Base-by-base conservation (phyloP, 2,797 vertebrate genomes). In the Gadopsis marmoratus region DNA sequence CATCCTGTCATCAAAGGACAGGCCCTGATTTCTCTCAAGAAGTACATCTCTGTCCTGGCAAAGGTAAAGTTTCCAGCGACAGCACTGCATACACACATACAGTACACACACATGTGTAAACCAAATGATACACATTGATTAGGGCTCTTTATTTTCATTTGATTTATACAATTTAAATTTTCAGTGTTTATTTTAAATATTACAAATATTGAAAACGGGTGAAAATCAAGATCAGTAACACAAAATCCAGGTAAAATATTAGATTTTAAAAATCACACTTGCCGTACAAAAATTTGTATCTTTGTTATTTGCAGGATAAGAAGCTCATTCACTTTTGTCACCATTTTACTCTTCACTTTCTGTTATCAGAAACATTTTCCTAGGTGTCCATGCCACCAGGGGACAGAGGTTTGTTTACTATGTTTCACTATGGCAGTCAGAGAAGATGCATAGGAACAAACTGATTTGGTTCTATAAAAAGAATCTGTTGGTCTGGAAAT, bases 51-150 rank as follows among this genome's bases (percentile, higher is more conserved):
- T 1, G 82, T 94, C 0, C 89, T 99, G 82, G 87, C 91, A 62
- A 97, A 98, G 97, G 98, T 99, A 82, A 95, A 93, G 21, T 19
- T 33, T 58, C 14, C 17, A 59, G 29, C 8, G 5, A 69, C n/a
- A 45, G 9, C 26, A 26, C 4, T 31, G 7, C 45, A 31, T 4
- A 53, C n/a, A 60, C 23, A 47, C 21, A 53, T 1, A 45, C n/a
- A 68, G 23, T 9, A 35, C 7, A 35, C 11, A 62, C 0, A 5
- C 41, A 41, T 8, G 11, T 60, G 7, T 31, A 14, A 59, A 45
- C 4, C 4, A 71, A 10, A 58, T n/a, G 0, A 48, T 37, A 26
- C 0, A 4, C 14, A 51, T 51, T 41, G 13, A 14, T 64, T 13
- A 23, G 1, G 0, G 12, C 10, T 63, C 4, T 29, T 16, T 47